These are phyloP conservation scores for Stomorhina lunata DNA, from an alignment of 2,888 invertebrate species.

Conservation along the genomic window DNA sequence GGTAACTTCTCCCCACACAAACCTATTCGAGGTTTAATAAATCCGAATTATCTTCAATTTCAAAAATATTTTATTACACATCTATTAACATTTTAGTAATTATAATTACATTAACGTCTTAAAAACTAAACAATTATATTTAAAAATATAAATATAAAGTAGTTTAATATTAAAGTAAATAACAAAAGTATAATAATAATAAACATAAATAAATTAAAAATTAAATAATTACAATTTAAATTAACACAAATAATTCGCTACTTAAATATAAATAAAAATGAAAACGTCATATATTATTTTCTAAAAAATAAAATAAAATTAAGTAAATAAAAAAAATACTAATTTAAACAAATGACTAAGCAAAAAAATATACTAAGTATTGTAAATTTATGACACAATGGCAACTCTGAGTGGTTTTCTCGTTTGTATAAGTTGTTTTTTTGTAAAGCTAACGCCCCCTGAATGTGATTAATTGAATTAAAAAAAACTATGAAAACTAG, in stretches of 20 bases:
- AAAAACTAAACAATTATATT: constrained; percentile 16
- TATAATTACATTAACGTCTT: neutral
- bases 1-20: neutral
- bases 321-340: neutral
- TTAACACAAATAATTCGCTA: neutral
- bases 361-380: neutral
- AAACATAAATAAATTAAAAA: constrained; percentile 15
- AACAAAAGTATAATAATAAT: too few species aligned
- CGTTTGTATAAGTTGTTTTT: neutral
- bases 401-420: constrained; percentile 44
- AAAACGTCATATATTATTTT: neutral
- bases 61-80: neutral
- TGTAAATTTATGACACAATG: constrained; percentile 46
- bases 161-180: constrained; percentile 11
- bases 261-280: neutral
- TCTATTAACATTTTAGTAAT: neutral
- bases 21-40: neutral
- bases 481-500: neutral
- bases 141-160: neutral
- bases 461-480: constrained; percentile 5
- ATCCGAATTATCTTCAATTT: neutral
- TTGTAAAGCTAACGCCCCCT: constrained; percentile 58
- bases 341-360: constrained; percentile 27
- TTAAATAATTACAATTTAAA: neutral
- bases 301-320: neutral